Conservation (phyloP, 1,140 invertebrate species). For the Antheraea mylitta region DNA sequence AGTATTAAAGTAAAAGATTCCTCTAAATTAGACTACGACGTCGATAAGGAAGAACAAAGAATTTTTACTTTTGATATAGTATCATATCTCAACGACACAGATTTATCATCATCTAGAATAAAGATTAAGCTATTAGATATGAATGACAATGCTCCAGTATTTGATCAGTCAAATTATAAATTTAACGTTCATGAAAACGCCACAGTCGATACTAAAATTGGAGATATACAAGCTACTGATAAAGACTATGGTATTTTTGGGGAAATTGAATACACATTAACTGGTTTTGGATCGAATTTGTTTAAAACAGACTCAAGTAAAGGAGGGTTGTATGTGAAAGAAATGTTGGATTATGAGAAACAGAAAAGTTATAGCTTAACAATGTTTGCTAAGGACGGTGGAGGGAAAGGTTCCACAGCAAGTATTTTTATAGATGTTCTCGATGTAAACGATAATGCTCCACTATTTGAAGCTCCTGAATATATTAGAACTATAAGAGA, state of each 20-base stretch:
- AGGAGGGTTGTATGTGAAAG: constrained; percentile 84
- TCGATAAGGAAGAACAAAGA: constrained; percentile 79
- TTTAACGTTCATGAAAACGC: constrained; percentile 84
- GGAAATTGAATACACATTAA: constrained; percentile 84
- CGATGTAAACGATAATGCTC: constrained; percentile 92
- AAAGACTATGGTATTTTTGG: constrained; percentile 86
- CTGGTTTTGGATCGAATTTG: constrained; percentile 87
- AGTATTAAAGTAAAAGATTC: constrained; percentile 85
- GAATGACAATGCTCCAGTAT: constrained; percentile 90
- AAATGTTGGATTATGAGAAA: constrained; percentile 85
- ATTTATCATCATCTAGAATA: constrained; percentile 83
- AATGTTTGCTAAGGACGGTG: constrained; percentile 88
- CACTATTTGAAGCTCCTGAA: constrained; percentile 85
- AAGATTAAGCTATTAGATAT: constrained; percentile 87
- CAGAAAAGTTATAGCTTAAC: constrained; percentile 89
- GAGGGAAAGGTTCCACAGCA: constrained; percentile 83
- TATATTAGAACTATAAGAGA: constrained; percentile 88
- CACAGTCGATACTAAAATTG: constrained; percentile 80
- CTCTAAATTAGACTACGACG: constrained; percentile 85
- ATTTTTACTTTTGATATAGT: constrained; percentile 86
- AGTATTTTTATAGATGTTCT: constrained; percentile 85
- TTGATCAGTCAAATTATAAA: constrained; percentile 82
- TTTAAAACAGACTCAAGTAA: constrained; percentile 82
- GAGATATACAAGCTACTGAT: constrained; percentile 84
- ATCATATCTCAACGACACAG: constrained; percentile 80